Percentiles rank a stretch among this genome's conserved stretches.
phyloP scores from a whole-genome alignment of 2,797 vertebrate genomes.

The Spatula versicolor region DNA sequence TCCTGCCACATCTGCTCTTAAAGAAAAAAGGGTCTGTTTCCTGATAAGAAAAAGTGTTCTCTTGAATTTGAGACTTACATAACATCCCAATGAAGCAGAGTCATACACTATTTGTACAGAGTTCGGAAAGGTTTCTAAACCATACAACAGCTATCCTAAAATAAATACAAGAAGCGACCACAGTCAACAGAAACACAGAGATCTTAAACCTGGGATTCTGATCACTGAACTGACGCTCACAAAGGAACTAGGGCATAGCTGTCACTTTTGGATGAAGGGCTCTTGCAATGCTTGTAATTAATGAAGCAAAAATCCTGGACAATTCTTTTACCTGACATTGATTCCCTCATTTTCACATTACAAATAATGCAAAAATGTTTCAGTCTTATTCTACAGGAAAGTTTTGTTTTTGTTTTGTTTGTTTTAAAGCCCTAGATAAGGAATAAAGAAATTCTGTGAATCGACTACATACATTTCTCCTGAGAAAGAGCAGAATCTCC shows the following conservation, averaged over 20 bases:
- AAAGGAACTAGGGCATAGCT: background rate
- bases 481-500: background rate
- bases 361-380: background rate
- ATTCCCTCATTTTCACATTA: background rate
- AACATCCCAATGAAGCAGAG: background rate
- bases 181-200: background rate
- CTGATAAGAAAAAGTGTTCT: background rate
- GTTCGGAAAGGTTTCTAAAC: constrained; percentile 1
- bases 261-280: background rate
- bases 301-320: background rate
- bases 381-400: background rate
- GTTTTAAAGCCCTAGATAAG: background rate
- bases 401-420: too few species aligned
- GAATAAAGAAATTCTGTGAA: background rate
- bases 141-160: background rate
- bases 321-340: background rate
- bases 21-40: background rate
- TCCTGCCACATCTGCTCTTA: background rate
- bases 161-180: background rate
- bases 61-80: background rate
- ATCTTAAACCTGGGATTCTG: background rate
- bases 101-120: background rate
- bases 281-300: background rate
- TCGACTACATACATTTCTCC: background rate
- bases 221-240: background rate